Evolutionary conservation across 2,888 invertebrate genomes (phyloP), one percentile per base, ranked within the genome.

Genomic region (Cerastis leucographa): DNA sequence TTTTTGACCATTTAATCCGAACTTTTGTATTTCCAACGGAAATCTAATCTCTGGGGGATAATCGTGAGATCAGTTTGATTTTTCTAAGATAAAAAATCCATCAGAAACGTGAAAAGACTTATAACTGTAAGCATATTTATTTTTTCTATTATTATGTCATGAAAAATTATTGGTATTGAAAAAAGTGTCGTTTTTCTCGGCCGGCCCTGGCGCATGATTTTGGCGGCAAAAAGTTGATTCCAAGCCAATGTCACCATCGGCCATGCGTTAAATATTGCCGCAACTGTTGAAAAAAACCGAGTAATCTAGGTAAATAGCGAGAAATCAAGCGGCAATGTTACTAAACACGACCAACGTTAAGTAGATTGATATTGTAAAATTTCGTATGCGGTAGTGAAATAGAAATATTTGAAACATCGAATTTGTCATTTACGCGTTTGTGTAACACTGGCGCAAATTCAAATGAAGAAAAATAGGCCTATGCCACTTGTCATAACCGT

Each of bases 221-320:
- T 93, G 92, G 91, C 91, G 92, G 92, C 92, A 95, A 94, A 95
- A 96, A 96, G 78, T 87, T 89, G 85, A 90, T 89, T 89, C 87
- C 79, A 85, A 90, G 91, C 93, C 96, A 96, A 96, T 96, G 96
- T 95, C 96, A 95, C 90, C 87, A 84, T 85, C 94, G 91, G 86
- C 94, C 94, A 95, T 94, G 96, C 96, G 96, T 95, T 93, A 95
- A 94, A 90, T 90, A 93, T 94, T 96, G 94, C 91, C 93, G 94
- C 95, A 96, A 95, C 94, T 91, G 89, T 88, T 83, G 88, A 92
- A 95, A 96, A 95, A 96, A 96, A 94, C 91, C 95, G 92, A 94
- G 92, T 95, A 96, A 96, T 96, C 94, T 95, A 87, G 93, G 94
- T 96, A 96, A 96, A 96, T 93, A 95, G 94, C 96, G 95, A 93